Evolutionary conservation across 2,797 vertebrate species (phyloP).

Genomic region (Melopsittacus undulatus): DNA sequence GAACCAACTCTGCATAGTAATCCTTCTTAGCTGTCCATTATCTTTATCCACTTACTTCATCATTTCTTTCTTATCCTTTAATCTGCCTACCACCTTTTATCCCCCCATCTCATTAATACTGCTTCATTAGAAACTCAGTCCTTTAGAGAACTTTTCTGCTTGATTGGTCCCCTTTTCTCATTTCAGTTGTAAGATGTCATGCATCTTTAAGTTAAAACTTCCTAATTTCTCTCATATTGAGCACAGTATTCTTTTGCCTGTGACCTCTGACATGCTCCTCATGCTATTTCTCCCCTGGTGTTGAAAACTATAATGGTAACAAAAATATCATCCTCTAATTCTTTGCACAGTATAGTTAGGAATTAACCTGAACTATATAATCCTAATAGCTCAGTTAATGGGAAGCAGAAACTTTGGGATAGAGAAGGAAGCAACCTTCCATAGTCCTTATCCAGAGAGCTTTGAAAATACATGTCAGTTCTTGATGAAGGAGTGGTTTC

Average conservation of each 20-base stretch:
- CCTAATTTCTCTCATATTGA: not conserved
- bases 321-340: not conserved
- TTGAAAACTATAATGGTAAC: not conserved
- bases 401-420: not conserved
- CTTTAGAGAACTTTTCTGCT: not conserved
- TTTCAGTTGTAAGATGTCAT: not conserved
- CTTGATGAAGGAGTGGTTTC: not conserved
- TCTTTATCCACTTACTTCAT: constrained; percentile 36
- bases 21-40: constrained; percentile 22
- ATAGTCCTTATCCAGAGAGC: not conserved
- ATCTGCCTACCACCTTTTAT: constrained; percentile 31
- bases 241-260: not conserved
- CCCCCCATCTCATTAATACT: not conserved
- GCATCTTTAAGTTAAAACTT: not conserved
- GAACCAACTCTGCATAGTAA: not conserved
- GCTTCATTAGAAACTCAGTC: constrained; percentile 11
- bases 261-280: not conserved
- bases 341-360: not conserved
- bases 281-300: not conserved
- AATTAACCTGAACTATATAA: not conserved
- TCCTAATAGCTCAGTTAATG: not conserved
- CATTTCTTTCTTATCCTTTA: constrained; percentile 52
- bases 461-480: not conserved
- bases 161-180: not conserved
- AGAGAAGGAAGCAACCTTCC: not conserved